phyloP scores from a whole-genome alignment of 2,888 invertebrate genomes.

The Drosophila mercatorum region DNA sequence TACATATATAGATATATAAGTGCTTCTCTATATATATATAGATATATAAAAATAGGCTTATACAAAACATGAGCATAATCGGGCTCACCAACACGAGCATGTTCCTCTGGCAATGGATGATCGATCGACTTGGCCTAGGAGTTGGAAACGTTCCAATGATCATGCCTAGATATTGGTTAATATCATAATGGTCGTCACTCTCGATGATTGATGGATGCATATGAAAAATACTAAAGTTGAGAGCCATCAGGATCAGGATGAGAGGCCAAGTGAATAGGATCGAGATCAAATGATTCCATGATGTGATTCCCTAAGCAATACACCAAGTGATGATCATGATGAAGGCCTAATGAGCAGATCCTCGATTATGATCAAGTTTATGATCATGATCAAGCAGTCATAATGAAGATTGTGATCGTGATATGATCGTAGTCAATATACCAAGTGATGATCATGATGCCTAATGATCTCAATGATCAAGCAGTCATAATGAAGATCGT shows the following conservation, averaged over 20 bases:
- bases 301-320: not conserved
- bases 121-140: not conserved
- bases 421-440: too few relatives aligned
- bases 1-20: not conserved
- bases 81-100: not conserved
- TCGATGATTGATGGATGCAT: not conserved
- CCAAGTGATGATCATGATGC: too few relatives aligned
- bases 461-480: too few relatives aligned
- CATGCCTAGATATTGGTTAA: not conserved
- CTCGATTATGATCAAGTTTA: too few relatives aligned
- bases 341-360: not conserved
- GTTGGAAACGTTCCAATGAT: not conserved
- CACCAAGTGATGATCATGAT: not conserved
- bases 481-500: too few relatives aligned
- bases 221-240: not conserved
- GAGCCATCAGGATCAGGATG: not conserved
- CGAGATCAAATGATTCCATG: too few relatives aligned
- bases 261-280: not conserved
- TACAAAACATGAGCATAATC: conserved; percentile 37
- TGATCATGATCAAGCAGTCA: too few relatives aligned
- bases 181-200: not conserved
- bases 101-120: not conserved
- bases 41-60: conserved; percentile 63
- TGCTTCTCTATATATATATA: conserved; percentile 12
- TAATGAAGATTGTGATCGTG: too few relatives aligned